Evolutionary conservation across 2,888 invertebrate genomes (phyloP), one percentile per base, ranked within the genome.

Genomic region (Nomada flava): DNA sequence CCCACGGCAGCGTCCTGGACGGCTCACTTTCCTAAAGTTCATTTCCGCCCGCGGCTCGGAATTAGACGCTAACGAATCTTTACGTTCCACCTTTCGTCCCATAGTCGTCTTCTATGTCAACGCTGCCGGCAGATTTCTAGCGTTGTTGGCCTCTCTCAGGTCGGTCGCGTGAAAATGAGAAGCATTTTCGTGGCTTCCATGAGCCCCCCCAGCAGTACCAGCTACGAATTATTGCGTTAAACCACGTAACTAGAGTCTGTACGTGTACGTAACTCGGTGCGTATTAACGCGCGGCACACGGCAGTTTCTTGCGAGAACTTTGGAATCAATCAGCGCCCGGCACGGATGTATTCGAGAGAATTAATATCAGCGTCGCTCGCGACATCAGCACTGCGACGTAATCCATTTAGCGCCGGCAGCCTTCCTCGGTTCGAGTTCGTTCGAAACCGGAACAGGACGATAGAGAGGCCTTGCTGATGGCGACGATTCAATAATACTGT

Each of bases 301-400:
- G 84, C 88, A 91, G 90, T 89, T 90, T 91, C 91, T 91, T 90
- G 91, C 84, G 86, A 89, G 90, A 93, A 93, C 91, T 93, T 93
- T 92, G 88, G 89, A 92, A 92, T 92, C 93, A 93, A 93, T 92
- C 92, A 92, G 91, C 90, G 90, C 89, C 83, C 81, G 83, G 87
- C 79, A 81, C 89, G 89, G 92, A 91, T 91, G 91, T 90, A 92
- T 93, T 91, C 88, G 91, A 87, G 92, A 93, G 91, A 92, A 92
- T 92, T 92, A 92, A 92, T 92, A 92, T 92, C 91, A 92, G 88
- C 89, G 91, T 91, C 91, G 89, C 79, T 84, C 86, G 88, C 88
- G 91, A 91, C 91, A 92, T 90, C 85, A 80, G 80, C 85, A 78
- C 89, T 87, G 89, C 87, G 90, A 85, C 89, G 88, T 93, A 92